Evolutionary conservation across 2,888 invertebrate species (phyloP).

Genomic region (Synanthedon vespiformis): DNA sequence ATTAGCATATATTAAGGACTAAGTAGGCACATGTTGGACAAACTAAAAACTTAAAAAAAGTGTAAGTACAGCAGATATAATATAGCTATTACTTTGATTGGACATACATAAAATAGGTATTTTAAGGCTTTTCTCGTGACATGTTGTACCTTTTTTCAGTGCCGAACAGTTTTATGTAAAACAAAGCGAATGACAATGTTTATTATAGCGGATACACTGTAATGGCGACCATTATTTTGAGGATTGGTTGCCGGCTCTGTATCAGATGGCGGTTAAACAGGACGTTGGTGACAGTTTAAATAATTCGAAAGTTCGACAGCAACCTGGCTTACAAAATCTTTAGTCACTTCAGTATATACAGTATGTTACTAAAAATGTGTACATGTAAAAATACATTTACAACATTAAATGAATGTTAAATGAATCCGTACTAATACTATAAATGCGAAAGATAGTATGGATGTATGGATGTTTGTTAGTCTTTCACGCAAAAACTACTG

Average conservation of each 20-base stretch:
- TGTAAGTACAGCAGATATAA: no score
- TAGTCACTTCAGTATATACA: conserved; percentile 23
- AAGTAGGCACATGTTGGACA: no score
- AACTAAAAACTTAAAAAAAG: no score
- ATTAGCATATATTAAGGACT: no score
- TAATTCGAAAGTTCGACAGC: conserved; percentile 30
- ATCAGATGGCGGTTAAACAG: conserved; percentile 29
- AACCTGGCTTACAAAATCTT: conserved; percentile 29
- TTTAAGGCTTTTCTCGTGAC: neutral
- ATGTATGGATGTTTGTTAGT: no score
- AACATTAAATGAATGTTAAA: no score
- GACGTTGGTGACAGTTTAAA: conserved; percentile 29
- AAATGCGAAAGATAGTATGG: no score
- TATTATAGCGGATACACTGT: conserved; percentile 30
- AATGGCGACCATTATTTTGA: conserved; percentile 43
- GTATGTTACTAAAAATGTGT: no score
- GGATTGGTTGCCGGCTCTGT: conserved; percentile 16
- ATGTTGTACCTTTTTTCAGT: neutral
- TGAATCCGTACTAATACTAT: no score
- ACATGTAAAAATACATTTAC: no score
- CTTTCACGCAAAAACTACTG: no score
- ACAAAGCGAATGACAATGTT: conserved; percentile 18
- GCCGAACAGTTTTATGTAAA: conserved; percentile 1
- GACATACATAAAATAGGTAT: neutral
- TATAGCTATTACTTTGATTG: neutral